phyloP scores from a whole-genome alignment of 2,888 invertebrate species.

The Archips crataeganus region DNA sequence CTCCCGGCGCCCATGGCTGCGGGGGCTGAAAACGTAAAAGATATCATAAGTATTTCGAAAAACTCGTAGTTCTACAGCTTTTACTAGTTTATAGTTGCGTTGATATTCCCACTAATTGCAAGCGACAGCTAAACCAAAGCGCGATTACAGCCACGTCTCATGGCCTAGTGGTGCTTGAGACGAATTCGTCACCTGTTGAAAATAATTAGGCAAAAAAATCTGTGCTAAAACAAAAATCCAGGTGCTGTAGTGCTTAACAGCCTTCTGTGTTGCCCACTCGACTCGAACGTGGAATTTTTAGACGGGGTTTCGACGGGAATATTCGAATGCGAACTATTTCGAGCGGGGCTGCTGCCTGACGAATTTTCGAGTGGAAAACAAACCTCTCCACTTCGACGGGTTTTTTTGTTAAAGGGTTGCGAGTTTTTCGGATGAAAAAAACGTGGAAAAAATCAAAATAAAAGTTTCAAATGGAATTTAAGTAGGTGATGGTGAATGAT shows the following conservation, averaged over 20 bases:
- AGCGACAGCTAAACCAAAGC: constrained; percentile 74
- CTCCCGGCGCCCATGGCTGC: too few species aligned
- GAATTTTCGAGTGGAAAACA: constrained; percentile 63
- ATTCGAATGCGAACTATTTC: constrained; percentile 63
- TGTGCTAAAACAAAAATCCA: constrained; percentile 80
- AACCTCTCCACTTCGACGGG: constrained; percentile 55
- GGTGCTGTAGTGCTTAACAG: constrained; percentile 73
- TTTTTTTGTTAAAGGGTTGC: constrained; percentile 43
- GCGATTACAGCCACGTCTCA: constrained; percentile 71
- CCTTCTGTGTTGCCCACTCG: constrained; percentile 75
- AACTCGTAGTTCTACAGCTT: neutral
- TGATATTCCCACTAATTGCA: constrained; percentile 75
- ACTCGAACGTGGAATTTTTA: constrained; percentile 63
- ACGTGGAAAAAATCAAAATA: too few species aligned
- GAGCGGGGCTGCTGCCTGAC: constrained; percentile 59
- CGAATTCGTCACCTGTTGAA: constrained; percentile 85
- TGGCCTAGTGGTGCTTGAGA: constrained; percentile 78
- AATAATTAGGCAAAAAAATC: constrained; percentile 87
- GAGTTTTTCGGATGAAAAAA: neutral
- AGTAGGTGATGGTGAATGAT: too few species aligned
- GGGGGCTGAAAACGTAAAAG: too few species aligned
- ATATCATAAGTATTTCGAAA: too few species aligned
- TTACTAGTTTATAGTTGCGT: constrained; percentile 28
- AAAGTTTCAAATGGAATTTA: neutral
- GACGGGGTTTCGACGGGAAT: constrained; percentile 64